Evolutionary conservation across 2,797 vertebrate genomes (phyloP), one percentile per base, ranked within the genome.

Genomic region (Merluccius polli): DNA sequence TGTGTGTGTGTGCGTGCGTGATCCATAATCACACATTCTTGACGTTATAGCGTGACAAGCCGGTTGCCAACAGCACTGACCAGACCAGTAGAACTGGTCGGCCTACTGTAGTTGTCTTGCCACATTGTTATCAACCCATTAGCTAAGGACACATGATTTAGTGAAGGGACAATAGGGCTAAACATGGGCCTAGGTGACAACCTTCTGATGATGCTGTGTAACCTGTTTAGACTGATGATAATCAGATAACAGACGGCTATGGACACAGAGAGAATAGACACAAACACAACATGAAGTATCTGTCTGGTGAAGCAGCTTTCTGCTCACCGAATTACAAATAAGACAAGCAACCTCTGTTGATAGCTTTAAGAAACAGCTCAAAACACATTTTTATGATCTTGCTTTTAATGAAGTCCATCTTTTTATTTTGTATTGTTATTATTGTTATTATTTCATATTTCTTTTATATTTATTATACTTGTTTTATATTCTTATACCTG

Each of bases 41-140:
- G 32, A 6, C n/a, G 52, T 29, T 75, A 77, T 48, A 27, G 2
- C 11, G 32, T n/a, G 59, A 9, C 13, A 59, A 24, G 10, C 12
- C 35, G 24, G n/a, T 33, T 44, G 65, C 18, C n/a, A 21, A 52
- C 33, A 5, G 38, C 59, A 41, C 2, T 0, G 44, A 31, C 15
- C n/a, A 75, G 86, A 77, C 84, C 75, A 70, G 79, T 84, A 38
- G 27, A 73, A 85, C 81, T 48, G 76, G 82, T 78, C 4, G 59
- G 59, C 59, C n/a, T 63, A 8, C 24, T 24, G 59, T 27, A 27
- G 59, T 27, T 65, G 31, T 69, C 32, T 31, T 30, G 31, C 18
- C 67, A 30, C 65, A 68, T 30, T 5, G 13, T 69, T 69, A 31
- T 69, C 16, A 69, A 30, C 13, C 15, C 65, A 30, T 31, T n/a